Base-by-base conservation (phyloP, 1,140 invertebrate species). In the Neuroterus valhalla region DNA sequence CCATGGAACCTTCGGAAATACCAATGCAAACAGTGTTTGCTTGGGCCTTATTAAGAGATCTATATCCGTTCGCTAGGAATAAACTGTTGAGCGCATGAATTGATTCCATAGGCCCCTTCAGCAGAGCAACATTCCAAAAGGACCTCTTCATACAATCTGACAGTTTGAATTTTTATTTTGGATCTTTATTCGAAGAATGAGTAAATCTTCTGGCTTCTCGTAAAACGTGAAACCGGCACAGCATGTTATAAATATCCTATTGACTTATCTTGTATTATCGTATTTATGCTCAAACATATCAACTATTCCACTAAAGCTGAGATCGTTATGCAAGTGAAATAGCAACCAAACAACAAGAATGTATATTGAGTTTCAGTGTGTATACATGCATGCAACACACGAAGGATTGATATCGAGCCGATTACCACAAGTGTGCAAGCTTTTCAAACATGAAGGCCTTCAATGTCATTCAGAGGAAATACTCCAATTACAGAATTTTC, bases 281-380 rank as follows among this genome's bases (percentile, higher is more conserved):
- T 62, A 12, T 62, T 62, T 62, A 62, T 14, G 52, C 31, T 62
- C 55, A 62, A 62, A 62, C 26, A 62, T 26, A 38, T 62, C 21
- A 62, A 62, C 31, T 62, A 62, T 62, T 15, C 23, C 12, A 15
- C 31, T 38, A 10, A 31, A 55, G 3, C 15, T 15, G 31, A 26
- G 31, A 38, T 14, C 12, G 55, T 62, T 15, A 62, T 26, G 55
- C 55, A 31, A 31, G 55, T 15, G 55, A 62, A 62, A 31, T 23
- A 4, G 15, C 26, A 62, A 26, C 11, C 52, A 14, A 62, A 62
- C 52, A 62, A 62, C n/a, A 8, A 15, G 6, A 62, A 14, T 62
- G 23, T 26, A 62, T 62, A 62, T 31, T 23, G 3, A 52, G 50
- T 8, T 38, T 38, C 31, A 10, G 52, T 62, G 12, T 31, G 15